Percentiles rank a stretch among this genome's conserved stretches.
Evolutionary conservation across 2,113 vertebrate genomes (phyloP).

Genomic region (Spea bombifrons): DNA sequence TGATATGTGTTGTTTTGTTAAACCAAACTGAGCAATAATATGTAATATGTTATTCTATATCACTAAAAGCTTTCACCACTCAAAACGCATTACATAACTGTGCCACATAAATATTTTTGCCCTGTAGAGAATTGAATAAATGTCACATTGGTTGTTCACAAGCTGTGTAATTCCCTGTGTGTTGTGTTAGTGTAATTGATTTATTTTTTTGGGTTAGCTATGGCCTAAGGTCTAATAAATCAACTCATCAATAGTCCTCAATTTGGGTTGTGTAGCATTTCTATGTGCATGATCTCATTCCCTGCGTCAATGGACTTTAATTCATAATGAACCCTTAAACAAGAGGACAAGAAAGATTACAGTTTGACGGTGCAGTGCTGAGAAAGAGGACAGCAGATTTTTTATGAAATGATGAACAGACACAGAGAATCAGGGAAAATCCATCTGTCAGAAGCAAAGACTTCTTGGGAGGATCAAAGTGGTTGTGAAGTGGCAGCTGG

Average conservation of each 20-base stretch:
- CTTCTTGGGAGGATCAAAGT: constrained; percentile 42
- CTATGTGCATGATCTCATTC: constrained; percentile 8
- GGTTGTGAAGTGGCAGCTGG: constrained; percentile 33
- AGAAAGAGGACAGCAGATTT: not conserved
- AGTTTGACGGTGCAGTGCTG: not conserved
- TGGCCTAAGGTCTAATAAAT: constrained; percentile 20
- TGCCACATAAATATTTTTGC: constrained; percentile 3
- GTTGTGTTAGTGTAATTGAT: constrained; percentile 21
- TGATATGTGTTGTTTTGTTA: no score
- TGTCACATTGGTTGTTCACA: constrained; percentile 9
- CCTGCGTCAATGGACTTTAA: constrained; percentile 21
- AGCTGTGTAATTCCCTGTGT: constrained; percentile 10
- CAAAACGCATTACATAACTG: constrained; percentile 12
- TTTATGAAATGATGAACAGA: constrained; percentile 6
- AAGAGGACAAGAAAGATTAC: not conserved
- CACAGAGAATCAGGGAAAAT: constrained; percentile 16
- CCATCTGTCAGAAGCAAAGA: constrained; percentile 26
- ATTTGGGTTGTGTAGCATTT: constrained; percentile 9
- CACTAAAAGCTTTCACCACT: not conserved
- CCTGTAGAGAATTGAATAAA: constrained; percentile 30
- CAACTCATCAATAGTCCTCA: constrained; percentile 25
- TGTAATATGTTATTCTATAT: no score
- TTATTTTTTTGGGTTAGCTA: constrained; percentile 15
- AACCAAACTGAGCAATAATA: no score
- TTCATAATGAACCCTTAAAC: constrained; percentile 18